Evolutionary conservation across 2,113 vertebrate species (phyloP).

Genomic region (Pterocles orientalis): DNA sequence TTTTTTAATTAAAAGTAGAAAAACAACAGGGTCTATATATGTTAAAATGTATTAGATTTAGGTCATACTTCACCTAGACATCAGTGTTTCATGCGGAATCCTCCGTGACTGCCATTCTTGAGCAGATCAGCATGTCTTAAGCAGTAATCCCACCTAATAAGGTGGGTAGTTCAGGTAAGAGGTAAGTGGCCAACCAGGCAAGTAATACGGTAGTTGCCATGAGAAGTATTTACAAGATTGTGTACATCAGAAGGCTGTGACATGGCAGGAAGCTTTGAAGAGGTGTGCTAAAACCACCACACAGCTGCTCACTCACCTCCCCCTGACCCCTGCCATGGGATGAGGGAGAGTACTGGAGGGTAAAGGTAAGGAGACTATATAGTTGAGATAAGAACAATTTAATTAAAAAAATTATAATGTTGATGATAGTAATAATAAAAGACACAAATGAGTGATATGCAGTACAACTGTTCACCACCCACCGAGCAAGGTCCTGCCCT

Average conservation of each 20-base stretch:
- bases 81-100: slow-evolving; percentile 1
- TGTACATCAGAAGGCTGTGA: background rate
- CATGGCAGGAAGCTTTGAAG: background rate
- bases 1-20: slow-evolving; percentile 70
- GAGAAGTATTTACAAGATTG: slow-evolving; percentile 6
- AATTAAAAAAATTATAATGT: too few relatives aligned
- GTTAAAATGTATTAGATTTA: background rate
- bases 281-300: background rate
- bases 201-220: background rate
- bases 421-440: too few relatives aligned
- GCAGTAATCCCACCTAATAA: slow-evolving; percentile 41
- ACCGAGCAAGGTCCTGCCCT: too few relatives aligned
- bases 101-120: background rate
- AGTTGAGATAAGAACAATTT: too few relatives aligned
- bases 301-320: too few relatives aligned
- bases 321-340: too few relatives aligned
- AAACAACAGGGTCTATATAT: slow-evolving; percentile 36
- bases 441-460: too few relatives aligned
- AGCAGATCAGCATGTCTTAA: background rate
- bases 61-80: background rate
- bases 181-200: background rate
- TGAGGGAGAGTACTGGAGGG: too few relatives aligned
- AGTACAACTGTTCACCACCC: too few relatives aligned
- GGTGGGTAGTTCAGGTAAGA: slow-evolving; percentile 26
- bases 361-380: too few relatives aligned